A percentile compares a stretch with the other conserved stretches of the same genome.
Conservation (phyloP, 2,113 vertebrate genomes). For the Oreochromis spilurus region DNA sequence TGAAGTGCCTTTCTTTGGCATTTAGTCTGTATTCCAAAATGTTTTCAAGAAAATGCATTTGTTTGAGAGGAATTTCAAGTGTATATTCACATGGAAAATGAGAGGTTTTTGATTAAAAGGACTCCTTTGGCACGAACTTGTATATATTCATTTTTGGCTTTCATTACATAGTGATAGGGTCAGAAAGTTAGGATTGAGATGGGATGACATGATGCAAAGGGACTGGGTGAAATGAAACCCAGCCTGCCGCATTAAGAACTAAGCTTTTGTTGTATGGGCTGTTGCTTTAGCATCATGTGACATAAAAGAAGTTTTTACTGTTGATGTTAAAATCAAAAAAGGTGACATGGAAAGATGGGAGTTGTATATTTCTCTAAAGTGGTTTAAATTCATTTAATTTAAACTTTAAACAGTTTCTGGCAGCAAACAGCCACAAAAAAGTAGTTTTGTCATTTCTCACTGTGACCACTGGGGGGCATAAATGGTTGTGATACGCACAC, state of each 20-base stretch:
- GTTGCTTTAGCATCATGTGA: not conserved
- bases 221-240: not conserved
- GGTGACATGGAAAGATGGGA: not conserved
- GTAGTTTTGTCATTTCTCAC: not conserved
- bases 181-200: not conserved
- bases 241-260: not conserved
- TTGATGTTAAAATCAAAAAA: not conserved
- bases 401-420: not conserved
- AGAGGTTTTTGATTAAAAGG: conserved; percentile 59
- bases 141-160: not conserved
- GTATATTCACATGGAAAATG: not conserved
- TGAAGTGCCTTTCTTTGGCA: conserved; percentile 58
- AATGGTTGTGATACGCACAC: not conserved
- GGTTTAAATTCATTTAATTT: not conserved
- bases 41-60: conserved; percentile 28
- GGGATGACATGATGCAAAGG: rapidly evolving
- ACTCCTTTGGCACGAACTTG: conserved; percentile 13
- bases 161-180: rapidly evolving
- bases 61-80: conserved; percentile 28
- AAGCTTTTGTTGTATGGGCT: not conserved
- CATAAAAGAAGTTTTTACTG: not conserved
- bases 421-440: not conserved
- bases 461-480: not conserved
- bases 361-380: not conserved
- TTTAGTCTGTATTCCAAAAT: conserved; percentile 45